phyloP scores from a whole-genome alignment of 2,113 vertebrate genomes.

The Alosa alosa region DNA sequence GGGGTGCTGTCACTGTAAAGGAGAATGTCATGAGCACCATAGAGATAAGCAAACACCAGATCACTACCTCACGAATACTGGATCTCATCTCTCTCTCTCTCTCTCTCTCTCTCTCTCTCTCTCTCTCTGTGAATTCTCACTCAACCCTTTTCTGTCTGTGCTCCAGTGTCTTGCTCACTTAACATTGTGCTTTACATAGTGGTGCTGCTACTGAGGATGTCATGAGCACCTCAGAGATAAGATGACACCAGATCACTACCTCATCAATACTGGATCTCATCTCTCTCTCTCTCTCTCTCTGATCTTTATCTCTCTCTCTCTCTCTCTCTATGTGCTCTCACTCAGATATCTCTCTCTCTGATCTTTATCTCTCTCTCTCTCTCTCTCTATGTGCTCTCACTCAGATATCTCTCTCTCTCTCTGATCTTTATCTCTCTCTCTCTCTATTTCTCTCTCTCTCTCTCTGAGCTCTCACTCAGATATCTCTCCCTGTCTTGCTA shows the following conservation, averaged over 20 bases:
- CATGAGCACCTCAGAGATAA: not conserved
- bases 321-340: not conserved
- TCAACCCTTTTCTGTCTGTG: not conserved
- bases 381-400: not conserved
- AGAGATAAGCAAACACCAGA: not conserved
- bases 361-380: constrained; percentile 29
- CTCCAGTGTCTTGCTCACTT: too few relatives aligned
- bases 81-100: not conserved
- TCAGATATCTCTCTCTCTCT: not conserved
- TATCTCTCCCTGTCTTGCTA: not conserved
- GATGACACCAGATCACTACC: not conserved
- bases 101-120: not conserved
- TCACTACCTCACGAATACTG: not conserved
- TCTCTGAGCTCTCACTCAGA: not conserved
- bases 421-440: constrained; percentile 34
- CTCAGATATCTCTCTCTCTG: not conserved
- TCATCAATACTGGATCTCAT: not conserved
- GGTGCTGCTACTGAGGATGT: not conserved
- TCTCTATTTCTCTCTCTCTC: not conserved
- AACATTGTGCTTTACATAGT: too few relatives aligned
- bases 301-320: not conserved
- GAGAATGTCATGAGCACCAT: not conserved
- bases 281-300: not conserved
- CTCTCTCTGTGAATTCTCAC: not conserved
- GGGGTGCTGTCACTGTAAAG: not conserved